Conservation (phyloP, 2,888 invertebrate genomes). For the Pterostichus niger region DNA sequence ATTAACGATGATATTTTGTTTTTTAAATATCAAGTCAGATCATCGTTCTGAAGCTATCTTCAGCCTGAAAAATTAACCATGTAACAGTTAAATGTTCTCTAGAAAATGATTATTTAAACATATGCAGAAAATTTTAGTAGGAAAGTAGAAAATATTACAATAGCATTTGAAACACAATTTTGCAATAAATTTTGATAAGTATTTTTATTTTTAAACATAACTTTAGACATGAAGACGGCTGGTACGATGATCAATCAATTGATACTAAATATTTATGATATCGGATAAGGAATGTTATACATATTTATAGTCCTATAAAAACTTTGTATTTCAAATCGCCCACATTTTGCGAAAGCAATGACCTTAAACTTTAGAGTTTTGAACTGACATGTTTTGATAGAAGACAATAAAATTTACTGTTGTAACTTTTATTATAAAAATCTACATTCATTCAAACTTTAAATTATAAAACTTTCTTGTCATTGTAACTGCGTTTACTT, state of each 20-base stretch:
- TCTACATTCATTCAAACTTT: not conserved
- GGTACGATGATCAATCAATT: constrained; percentile 5
- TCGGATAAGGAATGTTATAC: constrained; percentile 19
- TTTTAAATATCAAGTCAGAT: too few species aligned
- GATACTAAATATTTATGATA: constrained; percentile 31
- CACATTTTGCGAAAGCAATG: constrained; percentile 50
- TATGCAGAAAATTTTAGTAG: too few species aligned
- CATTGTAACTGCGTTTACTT: not conserved
- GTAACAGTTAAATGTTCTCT: too few species aligned
- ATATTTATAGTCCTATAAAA: constrained; percentile 43
- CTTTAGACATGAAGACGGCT: too few species aligned
- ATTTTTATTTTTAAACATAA: too few species aligned
- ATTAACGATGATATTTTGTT: too few species aligned
- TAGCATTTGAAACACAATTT: too few species aligned
- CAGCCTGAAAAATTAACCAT: too few species aligned
- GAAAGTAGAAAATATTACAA: too few species aligned
- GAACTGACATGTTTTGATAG: not conserved
- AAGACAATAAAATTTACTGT: constrained; percentile 17
- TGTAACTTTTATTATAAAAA: constrained; percentile 9
- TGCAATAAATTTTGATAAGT: too few species aligned
- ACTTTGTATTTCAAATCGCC: constrained; percentile 13
- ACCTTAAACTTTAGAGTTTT: constrained; percentile 40
- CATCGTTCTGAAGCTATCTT: too few species aligned
- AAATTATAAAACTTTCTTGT: not conserved
- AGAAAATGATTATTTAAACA: too few species aligned